Conservation (phyloP, 2,797 vertebrate species). For the Bovichtus diacanthus region DNA sequence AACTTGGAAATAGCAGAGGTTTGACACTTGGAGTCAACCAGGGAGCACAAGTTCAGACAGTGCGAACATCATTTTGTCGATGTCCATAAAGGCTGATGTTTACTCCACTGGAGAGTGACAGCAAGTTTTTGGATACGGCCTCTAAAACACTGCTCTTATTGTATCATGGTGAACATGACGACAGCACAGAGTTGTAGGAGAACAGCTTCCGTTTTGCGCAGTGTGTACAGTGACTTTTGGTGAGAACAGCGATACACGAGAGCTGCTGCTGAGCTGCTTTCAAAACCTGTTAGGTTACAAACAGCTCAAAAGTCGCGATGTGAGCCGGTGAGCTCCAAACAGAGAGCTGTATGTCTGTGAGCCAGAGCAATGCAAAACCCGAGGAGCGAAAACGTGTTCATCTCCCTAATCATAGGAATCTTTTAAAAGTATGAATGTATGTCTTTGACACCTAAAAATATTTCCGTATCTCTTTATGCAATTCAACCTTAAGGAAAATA, state of each 20-base stretch:
- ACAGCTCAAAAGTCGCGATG: constrained; percentile 46
- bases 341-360: constrained; percentile 47
- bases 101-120: constrained; percentile 73
- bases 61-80: constrained; percentile 72
- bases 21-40: constrained; percentile 75
- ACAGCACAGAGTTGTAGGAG: constrained; percentile 33
- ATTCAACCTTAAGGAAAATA: background rate
- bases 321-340: constrained; percentile 46
- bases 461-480: background rate
- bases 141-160: constrained; percentile 56
- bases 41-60: constrained; percentile 63
- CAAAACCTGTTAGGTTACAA: constrained; percentile 60
- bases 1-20: constrained; percentile 70
- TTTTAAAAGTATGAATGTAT: background rate
- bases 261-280: constrained; percentile 67
- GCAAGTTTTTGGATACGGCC: constrained; percentile 43
- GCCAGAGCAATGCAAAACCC: background rate
- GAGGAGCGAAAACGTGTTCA: background rate
- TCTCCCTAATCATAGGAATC: background rate
- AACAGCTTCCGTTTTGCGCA: constrained; percentile 30
- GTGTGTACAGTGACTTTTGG: constrained; percentile 42
- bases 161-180: constrained; percentile 71
- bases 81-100: constrained; percentile 79
- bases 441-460: background rate
- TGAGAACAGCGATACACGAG: constrained; percentile 54